Evolutionary conservation across 2,113 vertebrate genomes (phyloP), one percentile per base, ranked within the genome.

Genomic region (Hassar affinis): DNA sequence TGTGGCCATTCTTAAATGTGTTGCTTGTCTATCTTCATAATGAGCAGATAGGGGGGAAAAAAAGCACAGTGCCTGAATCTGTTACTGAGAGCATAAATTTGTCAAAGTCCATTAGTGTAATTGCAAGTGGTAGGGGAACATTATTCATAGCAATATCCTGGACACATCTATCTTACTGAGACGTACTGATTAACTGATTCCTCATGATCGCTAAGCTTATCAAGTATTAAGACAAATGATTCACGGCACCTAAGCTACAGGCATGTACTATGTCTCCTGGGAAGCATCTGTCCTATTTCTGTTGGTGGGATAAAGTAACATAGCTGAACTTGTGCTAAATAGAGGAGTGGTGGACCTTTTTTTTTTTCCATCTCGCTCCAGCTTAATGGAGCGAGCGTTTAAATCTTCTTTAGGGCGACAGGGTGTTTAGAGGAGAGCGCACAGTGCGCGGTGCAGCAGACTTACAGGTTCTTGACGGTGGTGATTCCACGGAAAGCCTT

Each of bases 401-500:
- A 72, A 64, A 76, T 80, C 82, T 71, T 78, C 78, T 51, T 78
- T 59, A 76, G 49, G 66, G 6, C 9, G 69, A 76, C 49, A 59
- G 42, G 38, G 30, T 42, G 42, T 79, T 61, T 62, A 82, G 77
- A 59, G 45, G 33, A 79, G 52, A 25, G 49, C 25, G 27, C 47
- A 66, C 0, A 25, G 47, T 15, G 52, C 75, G n/a, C 1, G 42
- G 51, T 25, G 62, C 78, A 27, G 59, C 84, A 62, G 83, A 90
- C 98, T 99, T 94, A 99, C 98, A 99, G 93, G 94, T 99, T 99
- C 92, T 99, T 99, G 89, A 98, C 96, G 27, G 93, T 94, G 66
- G 97, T 93, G 92, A 98, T 97, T 92, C 98, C 98, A 56, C 98
- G 95, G 93, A 99, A 99, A 66, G 98, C 97, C 91, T 99, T 99